Base-by-base conservation (phyloP, 2,113 vertebrate genomes). In the Callorhinus ursinus region DNA sequence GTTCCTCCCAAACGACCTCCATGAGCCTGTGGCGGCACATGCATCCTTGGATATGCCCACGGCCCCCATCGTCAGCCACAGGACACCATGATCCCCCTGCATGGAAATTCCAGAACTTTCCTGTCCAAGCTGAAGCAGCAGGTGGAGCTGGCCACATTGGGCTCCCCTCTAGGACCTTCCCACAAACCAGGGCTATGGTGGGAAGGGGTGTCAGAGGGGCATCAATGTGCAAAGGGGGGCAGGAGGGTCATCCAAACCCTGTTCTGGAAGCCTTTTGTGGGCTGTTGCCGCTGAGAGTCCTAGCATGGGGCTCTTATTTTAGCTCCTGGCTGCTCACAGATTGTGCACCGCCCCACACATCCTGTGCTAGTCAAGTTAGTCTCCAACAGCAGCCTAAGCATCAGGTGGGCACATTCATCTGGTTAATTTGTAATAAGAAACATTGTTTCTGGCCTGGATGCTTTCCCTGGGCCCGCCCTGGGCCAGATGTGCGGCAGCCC, bases 291-390 rank as follows among this genome's bases (percentile, higher is more conserved):
- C 31, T 18, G 15, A n/a, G 39, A 18, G 46, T 42, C n/a, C 67
- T 7, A 5, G 1, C 1, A 8, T 4, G 19, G 51, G 46, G 53
- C 55, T 55, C 26, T 39, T 26, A 9, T 79, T 33, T 22, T n/a
- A 46, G 55, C 2, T 15, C 19, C 18, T 0, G 1, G 39, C 79
- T 51, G 53, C n/a, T 28, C 22, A 15, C n/a, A 33, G 65, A 16
- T 15, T 14, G 26, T 0, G 4, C 4, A 0, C 9, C 15, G 4
- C 19, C 51, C 49, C 12, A 8, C 11, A 1, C 18, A 18, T 31
- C 28, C 57, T 2, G 0, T 14, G 26, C 53, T 8, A 3, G 21
- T 26, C 69, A 82, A 33, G 69, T 24, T 46, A 21, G 18, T 5
- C 28, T 59, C 39, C 71, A 87, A 19, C 63, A 26, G 22, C 5